phyloP scores from a whole-genome alignment of 2,797 vertebrate species.

The Pempheris klunzingeri region DNA sequence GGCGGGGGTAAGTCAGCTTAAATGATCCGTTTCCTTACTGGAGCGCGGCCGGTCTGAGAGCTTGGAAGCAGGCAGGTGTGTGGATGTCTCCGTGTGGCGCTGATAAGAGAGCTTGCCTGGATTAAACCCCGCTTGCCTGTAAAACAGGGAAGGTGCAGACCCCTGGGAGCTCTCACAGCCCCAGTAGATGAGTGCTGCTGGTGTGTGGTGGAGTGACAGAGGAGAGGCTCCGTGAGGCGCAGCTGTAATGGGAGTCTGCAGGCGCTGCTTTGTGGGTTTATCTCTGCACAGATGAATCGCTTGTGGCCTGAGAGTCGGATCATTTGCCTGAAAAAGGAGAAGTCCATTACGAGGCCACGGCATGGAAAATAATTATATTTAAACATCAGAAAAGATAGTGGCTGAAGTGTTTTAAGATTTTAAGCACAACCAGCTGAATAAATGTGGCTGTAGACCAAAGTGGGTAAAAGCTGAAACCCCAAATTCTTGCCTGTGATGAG shows the following conservation, averaged over 20 bases:
- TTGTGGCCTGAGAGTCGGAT: not conserved
- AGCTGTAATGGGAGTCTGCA: not conserved
- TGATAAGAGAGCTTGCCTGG: slow-evolving; percentile 27
- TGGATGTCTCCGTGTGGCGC: slow-evolving; percentile 29
- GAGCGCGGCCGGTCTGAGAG: slow-evolving; percentile 25
- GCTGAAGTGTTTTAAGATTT: not conserved
- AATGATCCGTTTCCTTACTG: slow-evolving; percentile 54
- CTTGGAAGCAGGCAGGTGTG: slow-evolving; percentile 31
- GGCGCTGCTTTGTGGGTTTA: not conserved
- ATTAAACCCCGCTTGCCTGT: slow-evolving; percentile 48
- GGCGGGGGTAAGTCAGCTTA: slow-evolving; percentile 86
- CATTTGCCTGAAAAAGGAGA: not conserved
- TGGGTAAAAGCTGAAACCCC: not conserved
- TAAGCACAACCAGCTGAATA: not conserved
- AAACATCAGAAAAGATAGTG: not conserved
- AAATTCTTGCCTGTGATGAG: not conserved
- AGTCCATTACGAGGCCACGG: not conserved
- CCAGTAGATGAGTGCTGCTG: slow-evolving; percentile 23
- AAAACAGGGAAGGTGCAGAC: slow-evolving; percentile 6
- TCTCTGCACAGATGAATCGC: not conserved
- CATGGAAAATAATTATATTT: not conserved
- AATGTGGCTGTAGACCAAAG: too few species aligned
- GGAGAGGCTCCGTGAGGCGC: not conserved
- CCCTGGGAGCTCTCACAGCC: slow-evolving; percentile 13
- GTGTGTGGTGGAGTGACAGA: slow-evolving; percentile 5